Evolutionary conservation across 2,113 vertebrate genomes (phyloP).

Genomic region (Porphyrio hochstetteri): DNA sequence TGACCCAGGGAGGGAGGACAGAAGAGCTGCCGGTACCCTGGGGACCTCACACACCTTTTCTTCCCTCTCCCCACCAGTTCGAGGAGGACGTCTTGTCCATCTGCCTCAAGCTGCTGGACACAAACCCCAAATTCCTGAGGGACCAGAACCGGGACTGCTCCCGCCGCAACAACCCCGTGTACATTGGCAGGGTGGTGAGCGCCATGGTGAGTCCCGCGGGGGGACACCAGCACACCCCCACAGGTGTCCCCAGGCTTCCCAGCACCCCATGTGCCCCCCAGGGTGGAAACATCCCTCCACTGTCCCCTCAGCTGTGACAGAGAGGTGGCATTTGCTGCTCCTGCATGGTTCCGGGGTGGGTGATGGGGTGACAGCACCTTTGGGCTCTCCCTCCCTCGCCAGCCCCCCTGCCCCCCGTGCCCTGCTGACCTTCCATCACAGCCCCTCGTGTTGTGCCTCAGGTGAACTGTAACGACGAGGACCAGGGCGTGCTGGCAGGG

Average conservation of each 20-base stretch:
- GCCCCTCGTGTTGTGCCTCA: constrained; percentile 3
- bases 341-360: neutral
- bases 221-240: neutral
- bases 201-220: constrained; percentile 79
- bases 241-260: neutral
- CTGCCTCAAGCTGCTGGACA: constrained; percentile 83
- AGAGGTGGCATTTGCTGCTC: neutral
- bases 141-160: constrained; percentile 78
- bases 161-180: constrained; percentile 77
- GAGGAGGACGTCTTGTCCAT: constrained; percentile 81
- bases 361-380: accelerated
- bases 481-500: constrained; percentile 85
- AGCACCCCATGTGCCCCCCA: neutral
- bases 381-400: neutral
- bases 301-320: neutral
- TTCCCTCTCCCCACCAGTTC: constrained; percentile 72
- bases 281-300: neutral
- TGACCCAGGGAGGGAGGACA: neutral
- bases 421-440: accelerated
- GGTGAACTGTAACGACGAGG: constrained; percentile 91
- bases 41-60: neutral
- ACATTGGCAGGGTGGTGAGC: constrained; percentile 87
- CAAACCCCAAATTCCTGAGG: constrained; percentile 83
- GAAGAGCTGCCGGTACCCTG: accelerated
- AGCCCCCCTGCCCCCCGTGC: neutral